Base-by-base conservation (phyloP, 2,888 invertebrate species). In the Leptogaster cylindrica region DNA sequence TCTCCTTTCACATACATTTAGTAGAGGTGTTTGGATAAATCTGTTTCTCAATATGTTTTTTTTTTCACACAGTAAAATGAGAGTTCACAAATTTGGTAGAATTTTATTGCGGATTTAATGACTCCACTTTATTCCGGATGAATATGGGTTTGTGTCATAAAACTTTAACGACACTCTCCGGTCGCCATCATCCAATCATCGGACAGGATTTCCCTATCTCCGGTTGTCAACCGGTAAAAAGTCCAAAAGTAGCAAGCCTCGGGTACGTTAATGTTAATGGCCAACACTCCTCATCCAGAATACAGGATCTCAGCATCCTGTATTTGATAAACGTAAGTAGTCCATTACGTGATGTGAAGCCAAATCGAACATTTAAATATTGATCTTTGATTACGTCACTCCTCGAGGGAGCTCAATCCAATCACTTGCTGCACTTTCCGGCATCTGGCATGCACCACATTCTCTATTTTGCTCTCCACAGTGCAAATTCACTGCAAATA, bases 341-440 rank as follows among this genome's bases (percentile, higher is more conserved):
- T 18, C 33, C 14, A 12, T 25, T 31, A 55, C 55, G 55, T 55
- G 39, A 39, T 20, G 39, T 39, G 20, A 39, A 20, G n/a, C 14
- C 39, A 23, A 36, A 36, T 55, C 55, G 3, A 12, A 36, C 39
- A 55, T 55, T 39, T 23, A 55, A 55, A 55, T 55, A 55, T 55
- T 55, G 36, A 55, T 55, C 36, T 55, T 55, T 55, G 55, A 36
- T 55, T 55, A 55, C 14, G 36, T 20, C 18, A 52, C 33, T 14
- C 18, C 44, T 7, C 8, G n/a, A 6, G 44, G n/a, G 18, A 44
- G 7, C 10, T 44, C 7, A 3, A 44, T 16, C 44, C 44, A 44
- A 10, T 20, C 46, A 46, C 23, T 46, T 46, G 12, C n/a, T 7
- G 6, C 46, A n/a, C 18, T 20, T n/a, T 16, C 23, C 10, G 2